These are phyloP conservation scores for Cydia splendana DNA, from an alignment of 1,140 invertebrate species.

Conservation along the genomic window DNA sequence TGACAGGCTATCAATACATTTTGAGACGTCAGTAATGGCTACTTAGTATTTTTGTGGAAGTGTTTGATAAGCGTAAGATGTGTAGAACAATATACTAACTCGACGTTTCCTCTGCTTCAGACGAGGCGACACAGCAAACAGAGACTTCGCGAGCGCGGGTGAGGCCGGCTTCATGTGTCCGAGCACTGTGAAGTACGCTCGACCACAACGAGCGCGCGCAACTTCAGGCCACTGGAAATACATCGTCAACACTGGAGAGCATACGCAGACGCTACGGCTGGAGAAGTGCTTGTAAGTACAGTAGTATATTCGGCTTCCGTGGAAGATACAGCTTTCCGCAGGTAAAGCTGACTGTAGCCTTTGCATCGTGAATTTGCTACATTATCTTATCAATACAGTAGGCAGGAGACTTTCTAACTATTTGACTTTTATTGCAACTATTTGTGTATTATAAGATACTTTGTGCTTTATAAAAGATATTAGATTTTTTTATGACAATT, in stretches of 20 bases:
- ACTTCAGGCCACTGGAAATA: constrained; percentile 92
- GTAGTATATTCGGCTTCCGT: neutral
- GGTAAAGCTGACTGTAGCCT: neutral
- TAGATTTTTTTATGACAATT: too few species aligned
- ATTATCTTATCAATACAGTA: too few species aligned
- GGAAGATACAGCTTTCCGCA: neutral
- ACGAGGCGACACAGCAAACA: constrained; percentile 77
- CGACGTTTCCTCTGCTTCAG: constrained; percentile 62
- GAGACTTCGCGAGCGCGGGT: constrained; percentile 71
- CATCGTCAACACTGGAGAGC: constrained; percentile 92
- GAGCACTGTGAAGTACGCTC: constrained; percentile 90
- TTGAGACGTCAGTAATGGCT: too few species aligned
- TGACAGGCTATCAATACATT: too few species aligned
- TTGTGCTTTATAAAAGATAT: too few species aligned
- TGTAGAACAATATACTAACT: constrained; percentile 26
- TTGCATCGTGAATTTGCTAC: neutral
- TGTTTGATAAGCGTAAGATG: too few species aligned
- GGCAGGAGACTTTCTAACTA: too few species aligned
- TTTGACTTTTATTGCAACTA: too few species aligned
- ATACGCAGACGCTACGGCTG: constrained; percentile 90
- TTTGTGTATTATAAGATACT: too few species aligned
- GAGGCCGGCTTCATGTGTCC: constrained; percentile 89
- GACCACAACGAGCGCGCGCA: constrained; percentile 89
- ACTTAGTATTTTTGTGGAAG: too few species aligned
- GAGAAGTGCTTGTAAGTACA: constrained; percentile 89